Conservation (phyloP, 2,797 vertebrate genomes). For the Novumbra hubbsi region DNA sequence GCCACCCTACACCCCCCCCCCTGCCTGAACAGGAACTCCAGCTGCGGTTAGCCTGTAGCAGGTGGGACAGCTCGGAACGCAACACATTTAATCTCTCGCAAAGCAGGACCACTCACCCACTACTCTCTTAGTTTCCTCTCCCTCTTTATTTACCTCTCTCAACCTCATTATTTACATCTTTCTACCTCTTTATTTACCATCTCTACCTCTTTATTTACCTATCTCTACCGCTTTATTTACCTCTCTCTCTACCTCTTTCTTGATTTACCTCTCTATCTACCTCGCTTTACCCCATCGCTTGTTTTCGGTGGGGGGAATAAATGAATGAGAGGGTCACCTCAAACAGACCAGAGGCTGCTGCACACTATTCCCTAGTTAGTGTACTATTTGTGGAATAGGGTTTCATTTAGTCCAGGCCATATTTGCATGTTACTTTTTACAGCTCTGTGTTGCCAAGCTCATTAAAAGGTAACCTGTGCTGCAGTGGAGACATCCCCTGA, state of each 20-base stretch:
- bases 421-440: constrained; percentile 46
- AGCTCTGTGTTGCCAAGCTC: constrained; percentile 57
- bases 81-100: constrained; percentile 22
- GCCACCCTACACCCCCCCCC: constrained; percentile 53
- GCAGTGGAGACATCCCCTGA: not conserved
- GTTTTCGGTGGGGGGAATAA: constrained; percentile 34
- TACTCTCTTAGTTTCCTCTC: not conserved
- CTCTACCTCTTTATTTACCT: not conserved
- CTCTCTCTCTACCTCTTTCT: not conserved
- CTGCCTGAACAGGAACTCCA: constrained; percentile 63
- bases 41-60: constrained; percentile 56
- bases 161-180: not conserved
- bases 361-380: not conserved
- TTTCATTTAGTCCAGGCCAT: constrained; percentile 7
- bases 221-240: constrained; percentile 2
- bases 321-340: constrained; percentile 44
- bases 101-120: constrained; percentile 3
- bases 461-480: constrained; percentile 45
- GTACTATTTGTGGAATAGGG: not conserved
- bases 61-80: constrained; percentile 56
- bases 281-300: not conserved
- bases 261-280: not conserved
- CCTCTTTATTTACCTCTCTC: constrained; percentile 1
- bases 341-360: not conserved
- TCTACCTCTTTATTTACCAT: not conserved